Evolutionary conservation across 2,888 invertebrate genomes (phyloP), one percentile per base, ranked within the genome.

Genomic region (Andrena marginata): DNA sequence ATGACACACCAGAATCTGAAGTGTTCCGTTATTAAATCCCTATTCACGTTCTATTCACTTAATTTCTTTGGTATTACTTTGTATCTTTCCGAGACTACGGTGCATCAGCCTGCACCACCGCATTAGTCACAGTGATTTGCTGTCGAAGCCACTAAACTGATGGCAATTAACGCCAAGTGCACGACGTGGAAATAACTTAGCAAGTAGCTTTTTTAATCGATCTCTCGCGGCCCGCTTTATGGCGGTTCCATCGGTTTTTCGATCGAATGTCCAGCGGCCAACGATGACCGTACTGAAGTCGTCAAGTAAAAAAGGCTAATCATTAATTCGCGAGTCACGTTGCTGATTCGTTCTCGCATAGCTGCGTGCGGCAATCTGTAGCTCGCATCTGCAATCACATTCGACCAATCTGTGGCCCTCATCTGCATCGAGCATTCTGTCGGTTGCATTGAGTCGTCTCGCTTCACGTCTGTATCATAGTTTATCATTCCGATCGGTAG

Each of bases 251-350:
- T 73, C 29, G 56, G n/a, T 77, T 86, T 80, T 79, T 73, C 71
- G 75, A 84, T 71, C 72, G 64, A 71, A 72, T 54, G 49, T 60
- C 73, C 26, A 20, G 33, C 54, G 63, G 60, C 67, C 71, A 29
- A 54, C 77, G 67, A 82, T 67, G 69, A 26, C 26, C 67, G 68
- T 65, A 60, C 79, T 77, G 70, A 74, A 82, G 80, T 80, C 80
- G 71, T 86, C 80, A 80, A 51, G 72, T 76, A 65, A 76, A 77
- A 64, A 69, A 72, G 65, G 29, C 59, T 35, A 72, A 74, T 82
- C 71, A 75, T 84, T 82, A 85, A 87, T 85, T 87, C 75, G 59
- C 88, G 77, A 87, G 87, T 86, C 88, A 86, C 77, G 87, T 85
- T 88, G 75, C 62, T 75, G 81, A 68, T 84, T 81, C 80, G 85